A percentile compares a stretch with the other conserved stretches of the same genome.
Evolutionary conservation across 2,797 vertebrate species (phyloP).

Genomic region (Anguilla anguilla): DNA sequence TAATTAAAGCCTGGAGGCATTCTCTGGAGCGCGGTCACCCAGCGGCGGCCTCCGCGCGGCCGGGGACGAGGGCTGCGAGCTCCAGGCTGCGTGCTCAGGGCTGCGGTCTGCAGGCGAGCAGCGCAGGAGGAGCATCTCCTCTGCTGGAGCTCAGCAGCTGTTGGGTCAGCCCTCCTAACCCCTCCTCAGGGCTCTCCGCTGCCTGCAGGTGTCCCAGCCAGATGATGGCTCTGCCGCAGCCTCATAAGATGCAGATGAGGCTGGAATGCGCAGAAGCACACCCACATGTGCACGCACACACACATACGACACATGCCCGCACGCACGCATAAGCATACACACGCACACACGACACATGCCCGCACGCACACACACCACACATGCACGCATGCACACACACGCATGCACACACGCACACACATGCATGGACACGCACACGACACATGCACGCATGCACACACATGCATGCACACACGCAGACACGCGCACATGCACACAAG

Average conservation of each 20-base stretch:
- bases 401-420: not conserved
- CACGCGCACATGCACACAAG: not conserved
- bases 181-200: not conserved
- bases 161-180: not conserved
- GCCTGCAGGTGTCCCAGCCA: not conserved
- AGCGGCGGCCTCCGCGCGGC: not conserved
- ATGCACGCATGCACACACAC: not conserved
- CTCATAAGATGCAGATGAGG: not conserved
- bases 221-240: not conserved
- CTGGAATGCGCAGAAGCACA: not conserved
- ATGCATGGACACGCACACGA: not conserved
- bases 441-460: not conserved
- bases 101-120: not conserved
- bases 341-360: slow-evolving; percentile 16
- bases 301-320: not conserved
- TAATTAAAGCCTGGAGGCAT: not conserved
- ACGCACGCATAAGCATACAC: slow-evolving; percentile 28
- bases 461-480: not conserved
- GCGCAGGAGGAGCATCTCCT: not conserved
- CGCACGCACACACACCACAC: slow-evolving; percentile 28
- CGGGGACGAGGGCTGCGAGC: not conserved
- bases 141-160: not conserved
- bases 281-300: not conserved
- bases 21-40: not conserved
- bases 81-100: not conserved